Evolutionary conservation across 1,140 invertebrate species (phyloP), one percentile per base, ranked within the genome.

Genomic region (Drosophila melanogaster): DNA sequence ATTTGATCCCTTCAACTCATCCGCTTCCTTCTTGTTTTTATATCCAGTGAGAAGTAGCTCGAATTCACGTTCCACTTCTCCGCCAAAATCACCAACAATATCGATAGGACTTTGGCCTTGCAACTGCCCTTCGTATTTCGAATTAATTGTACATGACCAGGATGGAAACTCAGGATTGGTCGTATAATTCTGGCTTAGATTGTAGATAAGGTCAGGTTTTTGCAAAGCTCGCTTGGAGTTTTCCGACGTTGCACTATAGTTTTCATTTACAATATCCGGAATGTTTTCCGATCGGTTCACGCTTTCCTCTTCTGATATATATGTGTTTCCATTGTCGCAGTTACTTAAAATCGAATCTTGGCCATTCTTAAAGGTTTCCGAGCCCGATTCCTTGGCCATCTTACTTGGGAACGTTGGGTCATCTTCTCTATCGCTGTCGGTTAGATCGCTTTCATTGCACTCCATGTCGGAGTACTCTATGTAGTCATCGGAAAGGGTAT

Each of bases 31-130:
- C 96, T 75, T 51, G n/a, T 51, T 75, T 30, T 75, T 75, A 30
- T 97, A 57, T 96, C 96, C 97, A 92, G 92, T 91, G 64, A 93
- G 92, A 69, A 92, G 74, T 17, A 75, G 60, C 8, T 75, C 44
- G 87, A 77, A 51, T 12, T 67, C 69, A 0, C 73, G 51, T 17
- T 77, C 55, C 10, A 83, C 55, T 44, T 67, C 57, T 4, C 66
- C 60, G 1, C 50, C 64, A 30, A 77, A 77, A 44, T 79, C 64
- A 1, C 74, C 74, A 38, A 77, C 54, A 17, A 76, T 81, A 50
- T 71, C 50, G 30, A 70, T 51, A 3, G 54, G 44, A 55, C 55
- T 53, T 67, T 46, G 49, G 44, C 49, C 53, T 14, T 50, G 44
- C 4, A 76, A 17, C 38, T 58, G 37, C 11, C 19, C 37, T 19